Percentiles rank a stretch among this genome's conserved stretches.
Evolutionary conservation across 1,140 invertebrate genomes (phyloP).

Genomic region (Agraylea sexmaculata): DNA sequence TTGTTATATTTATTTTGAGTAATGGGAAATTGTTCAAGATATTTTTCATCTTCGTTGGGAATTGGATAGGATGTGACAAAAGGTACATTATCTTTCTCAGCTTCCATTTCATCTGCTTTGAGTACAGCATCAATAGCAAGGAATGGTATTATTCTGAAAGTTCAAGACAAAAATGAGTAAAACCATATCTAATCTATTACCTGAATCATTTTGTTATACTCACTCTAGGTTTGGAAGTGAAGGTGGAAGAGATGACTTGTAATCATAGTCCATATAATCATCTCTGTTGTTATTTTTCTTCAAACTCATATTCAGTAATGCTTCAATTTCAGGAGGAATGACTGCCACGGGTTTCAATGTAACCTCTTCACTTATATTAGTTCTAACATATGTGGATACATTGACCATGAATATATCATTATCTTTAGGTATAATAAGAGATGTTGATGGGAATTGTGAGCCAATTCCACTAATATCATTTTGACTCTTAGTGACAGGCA

Average conservation of each 20-base stretch:
- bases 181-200: constrained; percentile 5
- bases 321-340: constrained; percentile 26
- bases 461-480: constrained; percentile 11
- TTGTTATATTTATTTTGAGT: constrained; percentile 14
- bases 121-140: constrained; percentile 63
- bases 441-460: constrained; percentile 17
- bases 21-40: constrained; percentile 31
- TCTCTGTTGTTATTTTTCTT: constrained; percentile 34
- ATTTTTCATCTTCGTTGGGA: constrained; percentile 32
- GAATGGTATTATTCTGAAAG: constrained; percentile 66
- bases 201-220: constrained; percentile 20
- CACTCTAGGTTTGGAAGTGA: constrained; percentile 60
- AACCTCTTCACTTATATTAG: constrained; percentile 18
- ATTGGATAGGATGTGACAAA: constrained; percentile 24
- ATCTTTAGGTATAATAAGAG: constrained; percentile 20
- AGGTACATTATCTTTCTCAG: constrained; percentile 14
- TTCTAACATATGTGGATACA: constrained; percentile 20
- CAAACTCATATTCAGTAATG: constrained; percentile 29
- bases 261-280: constrained; percentile 52
- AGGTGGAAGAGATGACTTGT: constrained; percentile 57
- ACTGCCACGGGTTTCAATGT: constrained; percentile 21
- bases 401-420: constrained; percentile 22
- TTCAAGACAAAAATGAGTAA: constrained; percentile 13
- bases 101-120: constrained; percentile 26
- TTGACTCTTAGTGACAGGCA: constrained; percentile 9